These are phyloP conservation scores for Apomyelois bistriatella DNA, from an alignment of 2,888 invertebrate genomes.

Conservation along the genomic window DNA sequence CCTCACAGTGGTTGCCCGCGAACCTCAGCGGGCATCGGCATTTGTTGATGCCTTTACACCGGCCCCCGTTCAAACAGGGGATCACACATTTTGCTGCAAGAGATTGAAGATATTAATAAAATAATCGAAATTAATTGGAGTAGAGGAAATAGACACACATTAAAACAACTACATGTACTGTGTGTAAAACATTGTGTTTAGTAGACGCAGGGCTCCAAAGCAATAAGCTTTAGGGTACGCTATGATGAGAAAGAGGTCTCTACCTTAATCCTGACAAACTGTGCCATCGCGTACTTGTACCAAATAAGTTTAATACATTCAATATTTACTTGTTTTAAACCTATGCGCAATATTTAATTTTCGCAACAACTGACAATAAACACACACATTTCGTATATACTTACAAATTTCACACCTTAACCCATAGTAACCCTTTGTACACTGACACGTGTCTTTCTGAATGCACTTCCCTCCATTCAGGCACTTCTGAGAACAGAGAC, in stretches of 20 bases:
- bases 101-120: too few species aligned
- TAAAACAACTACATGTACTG: too few species aligned
- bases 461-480: constrained; percentile 96
- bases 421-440: constrained; percentile 94
- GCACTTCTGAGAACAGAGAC: constrained; percentile 94
- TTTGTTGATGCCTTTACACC: constrained; percentile 93
- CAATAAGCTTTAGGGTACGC: too few species aligned
- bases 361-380: background rate
- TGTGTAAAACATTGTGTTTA: too few species aligned
- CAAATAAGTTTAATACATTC: background rate
- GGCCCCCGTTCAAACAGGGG: constrained; percentile 94
- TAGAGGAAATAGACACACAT: too few species aligned
- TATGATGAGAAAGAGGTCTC: too few species aligned
- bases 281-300: too few species aligned
- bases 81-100: constrained; percentile 90
- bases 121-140: too few species aligned
- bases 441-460: constrained; percentile 95
- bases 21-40: constrained; percentile 93
- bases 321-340: background rate
- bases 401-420: constrained; percentile 94
- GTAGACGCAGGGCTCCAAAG: too few species aligned
- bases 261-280: too few species aligned
- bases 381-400: too few species aligned
- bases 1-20: constrained; percentile 94
- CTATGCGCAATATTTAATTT: background rate